phyloP scores from a whole-genome alignment of 2,888 invertebrate species.

The Arenicola marina region DNA sequence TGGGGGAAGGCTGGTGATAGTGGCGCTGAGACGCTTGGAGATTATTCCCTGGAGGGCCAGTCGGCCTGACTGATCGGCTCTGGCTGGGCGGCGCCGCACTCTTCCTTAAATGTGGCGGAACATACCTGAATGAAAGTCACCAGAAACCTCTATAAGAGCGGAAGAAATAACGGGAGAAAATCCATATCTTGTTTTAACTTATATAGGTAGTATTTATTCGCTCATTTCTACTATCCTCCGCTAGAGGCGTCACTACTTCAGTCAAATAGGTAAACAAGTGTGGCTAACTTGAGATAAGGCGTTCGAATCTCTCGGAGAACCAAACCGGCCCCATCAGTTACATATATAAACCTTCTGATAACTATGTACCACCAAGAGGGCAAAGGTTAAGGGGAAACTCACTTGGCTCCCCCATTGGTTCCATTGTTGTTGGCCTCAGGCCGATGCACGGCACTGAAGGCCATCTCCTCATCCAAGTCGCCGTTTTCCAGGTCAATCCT shows the following conservation, averaged over 20 bases:
- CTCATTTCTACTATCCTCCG: no score
- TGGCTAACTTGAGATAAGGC: no score
- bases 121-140: neutral
- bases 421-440: neutral
- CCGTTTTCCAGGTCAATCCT: constrained; percentile 83
- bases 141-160: no score
- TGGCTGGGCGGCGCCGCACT: neutral
- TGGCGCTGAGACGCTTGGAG: neutral
- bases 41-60: neutral
- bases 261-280: no score
- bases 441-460: constrained; percentile 1
- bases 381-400: no score
- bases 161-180: neutral
- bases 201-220: no score
- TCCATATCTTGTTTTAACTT: no score
- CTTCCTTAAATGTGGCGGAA: constrained; percentile 2
- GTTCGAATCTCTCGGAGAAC: no score
- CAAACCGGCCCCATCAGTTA: no score
- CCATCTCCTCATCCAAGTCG: constrained; percentile 65
- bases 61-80: neutral
- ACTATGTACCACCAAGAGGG: no score
- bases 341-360: no score
- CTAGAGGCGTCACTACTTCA: no score
- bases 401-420: neutral
- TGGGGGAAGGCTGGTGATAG: neutral